Evolutionary conservation across 2,797 vertebrate species (phyloP).

Genomic region (Neopelma chrysocephalum): DNA sequence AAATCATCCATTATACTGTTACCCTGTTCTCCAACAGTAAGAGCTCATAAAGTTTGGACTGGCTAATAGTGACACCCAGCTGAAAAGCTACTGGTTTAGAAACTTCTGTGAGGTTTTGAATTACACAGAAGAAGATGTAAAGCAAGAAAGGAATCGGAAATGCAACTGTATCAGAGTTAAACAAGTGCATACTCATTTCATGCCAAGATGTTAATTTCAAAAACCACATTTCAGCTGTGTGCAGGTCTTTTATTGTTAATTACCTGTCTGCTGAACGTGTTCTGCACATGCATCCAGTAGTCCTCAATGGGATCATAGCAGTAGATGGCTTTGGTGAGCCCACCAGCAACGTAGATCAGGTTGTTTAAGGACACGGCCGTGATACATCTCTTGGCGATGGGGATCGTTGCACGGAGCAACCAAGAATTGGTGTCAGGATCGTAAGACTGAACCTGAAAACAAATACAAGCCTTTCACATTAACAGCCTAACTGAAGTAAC

Average conservation of each 20-base stretch:
- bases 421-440: constrained; percentile 90
- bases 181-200: background rate
- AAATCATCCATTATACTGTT: background rate
- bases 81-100: background rate
- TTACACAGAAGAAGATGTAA: background rate
- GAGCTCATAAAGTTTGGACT: background rate
- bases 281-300: constrained; percentile 96
- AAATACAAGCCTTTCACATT: background rate
- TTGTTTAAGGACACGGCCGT: constrained; percentile 95
- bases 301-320: constrained; percentile 95
- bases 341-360: constrained; percentile 93
- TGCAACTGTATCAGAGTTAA: background rate
- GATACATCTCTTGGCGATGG: constrained; percentile 95
- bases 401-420: constrained; percentile 91
- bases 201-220: background rate
- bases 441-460: constrained; percentile 92
- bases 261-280: constrained; percentile 96
- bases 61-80: background rate
- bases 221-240: background rate
- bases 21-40: background rate
- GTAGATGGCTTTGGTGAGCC: constrained; percentile 94
- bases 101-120: background rate
- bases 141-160: background rate
- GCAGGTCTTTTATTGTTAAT: background rate
- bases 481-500: background rate